Evolutionary conservation across 2,113 vertebrate genomes (phyloP).

Genomic region (Eudyptes chrysolophus): DNA sequence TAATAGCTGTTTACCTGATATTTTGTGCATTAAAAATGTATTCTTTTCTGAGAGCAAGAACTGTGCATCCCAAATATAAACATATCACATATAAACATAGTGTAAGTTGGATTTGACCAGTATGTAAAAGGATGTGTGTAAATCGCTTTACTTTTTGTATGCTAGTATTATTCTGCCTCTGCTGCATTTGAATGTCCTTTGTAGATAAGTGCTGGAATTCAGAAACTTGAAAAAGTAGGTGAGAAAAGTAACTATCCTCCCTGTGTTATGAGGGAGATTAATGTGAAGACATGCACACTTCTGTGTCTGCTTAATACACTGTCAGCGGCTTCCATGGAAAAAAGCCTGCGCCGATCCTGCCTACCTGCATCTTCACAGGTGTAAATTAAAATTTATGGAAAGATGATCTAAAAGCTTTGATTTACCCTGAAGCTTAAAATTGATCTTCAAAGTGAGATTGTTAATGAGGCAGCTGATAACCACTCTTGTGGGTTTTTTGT

Average conservation of each 20-base stretch:
- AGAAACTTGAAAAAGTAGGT: not conserved
- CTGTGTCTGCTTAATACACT: not conserved
- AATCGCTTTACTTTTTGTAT: not conserved
- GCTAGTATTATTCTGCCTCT: not conserved
- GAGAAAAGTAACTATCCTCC: not conserved
- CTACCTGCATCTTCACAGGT: slow-evolving; percentile 15
- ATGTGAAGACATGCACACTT: not conserved
- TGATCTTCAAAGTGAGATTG: slow-evolving; percentile 51
- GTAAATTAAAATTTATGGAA: slow-evolving; percentile 41
- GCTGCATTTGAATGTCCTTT: not conserved
- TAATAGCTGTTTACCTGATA: not conserved
- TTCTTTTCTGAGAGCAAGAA: not conserved
- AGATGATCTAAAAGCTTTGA: slow-evolving; percentile 35
- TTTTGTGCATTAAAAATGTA: not conserved
- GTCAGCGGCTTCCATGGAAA: not conserved
- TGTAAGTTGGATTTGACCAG: not conserved
- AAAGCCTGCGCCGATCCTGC: not conserved
- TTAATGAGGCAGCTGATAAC: slow-evolving; percentile 35
- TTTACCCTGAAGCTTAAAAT: slow-evolving; percentile 38
- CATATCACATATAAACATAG: not conserved
- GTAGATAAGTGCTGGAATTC: not conserved
- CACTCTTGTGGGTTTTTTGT: not conserved
- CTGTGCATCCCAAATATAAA: not conserved
- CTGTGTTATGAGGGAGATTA: not conserved
- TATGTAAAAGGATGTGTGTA: not conserved